A percentile compares a stretch with the other conserved stretches of the same genome.
Evolutionary conservation across 2,113 vertebrate genomes (phyloP).

Genomic region (Mormyrus lacerda): DNA sequence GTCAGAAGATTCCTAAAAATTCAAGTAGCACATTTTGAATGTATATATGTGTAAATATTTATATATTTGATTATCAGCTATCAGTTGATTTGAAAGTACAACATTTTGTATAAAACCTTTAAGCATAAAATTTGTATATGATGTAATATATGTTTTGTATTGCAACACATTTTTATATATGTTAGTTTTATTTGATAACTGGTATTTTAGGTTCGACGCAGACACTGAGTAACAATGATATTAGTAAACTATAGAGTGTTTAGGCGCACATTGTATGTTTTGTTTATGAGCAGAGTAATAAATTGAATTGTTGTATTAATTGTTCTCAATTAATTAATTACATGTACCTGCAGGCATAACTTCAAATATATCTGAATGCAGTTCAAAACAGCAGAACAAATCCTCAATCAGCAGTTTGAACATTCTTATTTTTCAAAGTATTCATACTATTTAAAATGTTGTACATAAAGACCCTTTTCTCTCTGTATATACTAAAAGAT

Average conservation of each 20-base stretch:
- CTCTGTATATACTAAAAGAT: not conserved
- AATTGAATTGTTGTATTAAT: not conserved
- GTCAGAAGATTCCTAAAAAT: not conserved
- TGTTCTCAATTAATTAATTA: not conserved
- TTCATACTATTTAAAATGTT: constrained; percentile 16
- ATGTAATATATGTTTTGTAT: constrained; percentile 74
- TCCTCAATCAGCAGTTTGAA: not conserved
- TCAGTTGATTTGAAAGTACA: constrained; percentile 25
- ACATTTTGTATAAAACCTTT: constrained; percentile 48
- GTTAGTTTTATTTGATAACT: constrained; percentile 23
- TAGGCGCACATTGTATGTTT: not conserved
- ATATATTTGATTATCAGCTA: constrained; percentile 26
- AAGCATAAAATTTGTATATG: constrained; percentile 70
- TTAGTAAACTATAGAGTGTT: constrained; percentile 12
- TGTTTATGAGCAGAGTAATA: constrained; percentile 7
- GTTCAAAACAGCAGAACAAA: not conserved
- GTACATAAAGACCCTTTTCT: not conserved
- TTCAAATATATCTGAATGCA: not conserved
- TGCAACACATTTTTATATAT: constrained; percentile 6
- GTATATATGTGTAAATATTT: constrained; percentile 22
- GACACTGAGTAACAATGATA: not conserved
- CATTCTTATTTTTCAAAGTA: not conserved
- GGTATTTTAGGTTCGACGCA: not conserved
- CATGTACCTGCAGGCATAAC: not conserved
- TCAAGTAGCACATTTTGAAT: constrained; percentile 2